These are phyloP conservation scores for Neoascia interrupta DNA, from an alignment of 2,888 invertebrate genomes.

Conservation along the genomic window DNA sequence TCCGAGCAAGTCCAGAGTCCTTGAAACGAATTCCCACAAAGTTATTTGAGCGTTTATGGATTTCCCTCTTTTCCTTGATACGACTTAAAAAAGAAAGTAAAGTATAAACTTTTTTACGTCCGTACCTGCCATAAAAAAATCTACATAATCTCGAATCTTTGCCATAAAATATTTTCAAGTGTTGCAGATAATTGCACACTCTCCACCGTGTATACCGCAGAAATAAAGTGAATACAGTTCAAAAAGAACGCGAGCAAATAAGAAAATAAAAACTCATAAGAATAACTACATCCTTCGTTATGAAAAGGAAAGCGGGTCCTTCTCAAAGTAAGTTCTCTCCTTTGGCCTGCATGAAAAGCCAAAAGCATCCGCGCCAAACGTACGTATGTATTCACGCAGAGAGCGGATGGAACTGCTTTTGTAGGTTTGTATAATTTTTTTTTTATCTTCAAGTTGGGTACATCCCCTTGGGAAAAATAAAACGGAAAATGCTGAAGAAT, in stretches of 20 bases:
- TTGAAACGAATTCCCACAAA: no score
- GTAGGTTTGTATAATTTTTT: no score
- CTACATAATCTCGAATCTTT: conserved; percentile 25
- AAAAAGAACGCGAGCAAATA: background rate
- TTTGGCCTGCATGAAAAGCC: no score
- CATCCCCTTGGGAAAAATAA: background rate
- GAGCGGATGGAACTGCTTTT: background rate
- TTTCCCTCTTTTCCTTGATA: no score
- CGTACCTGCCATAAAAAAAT: no score
- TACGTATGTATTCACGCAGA: background rate
- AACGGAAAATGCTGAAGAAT: background rate
- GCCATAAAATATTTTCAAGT: conserved; percentile 21
- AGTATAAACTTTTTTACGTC: no score
- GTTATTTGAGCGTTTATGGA: no score
- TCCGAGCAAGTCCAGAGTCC: no score
- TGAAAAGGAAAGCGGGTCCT: background rate
- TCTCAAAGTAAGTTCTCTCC: background rate
- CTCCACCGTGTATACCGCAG: background rate
- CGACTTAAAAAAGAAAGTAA: no score
- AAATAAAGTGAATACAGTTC: no score
- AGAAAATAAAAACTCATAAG: background rate
- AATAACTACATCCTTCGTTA: conserved; percentile 6
- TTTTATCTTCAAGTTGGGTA: background rate
- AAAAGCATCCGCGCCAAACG: no score
- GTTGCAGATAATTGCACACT: conserved; percentile 31